Evolutionary conservation across 2,888 invertebrate genomes (phyloP).

Genomic region (Chaitophorus viminalis): DNA sequence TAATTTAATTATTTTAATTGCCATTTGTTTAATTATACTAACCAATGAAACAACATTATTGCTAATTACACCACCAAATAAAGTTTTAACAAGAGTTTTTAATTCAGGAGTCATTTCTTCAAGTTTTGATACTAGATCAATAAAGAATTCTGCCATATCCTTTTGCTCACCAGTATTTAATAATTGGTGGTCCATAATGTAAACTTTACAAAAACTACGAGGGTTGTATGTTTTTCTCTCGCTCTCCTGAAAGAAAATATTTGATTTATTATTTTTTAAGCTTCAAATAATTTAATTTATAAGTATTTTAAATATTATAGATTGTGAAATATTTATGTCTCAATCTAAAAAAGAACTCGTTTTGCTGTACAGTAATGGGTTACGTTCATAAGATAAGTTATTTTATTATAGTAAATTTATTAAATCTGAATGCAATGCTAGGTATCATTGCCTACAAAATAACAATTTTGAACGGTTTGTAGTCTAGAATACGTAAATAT

Average conservation of each 20-base stretch:
- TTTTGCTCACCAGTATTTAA: conserved; percentile 96
- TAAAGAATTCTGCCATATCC: conserved; percentile 98
- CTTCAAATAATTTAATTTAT: too few relatives aligned
- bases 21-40: conserved; percentile 68
- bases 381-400: too few relatives aligned
- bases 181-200: conserved; percentile 97
- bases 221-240: conserved; percentile 96
- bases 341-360: too few relatives aligned
- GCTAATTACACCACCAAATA: conserved; percentile 93
- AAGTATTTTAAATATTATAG: too few relatives aligned
- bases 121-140: conserved; percentile 92
- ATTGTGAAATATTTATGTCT: too few relatives aligned
- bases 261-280: too few relatives aligned
- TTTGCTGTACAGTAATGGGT: too few relatives aligned
- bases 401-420: too few relatives aligned
- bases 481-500: too few relatives aligned
- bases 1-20: neutral
- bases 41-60: conserved; percentile 94
- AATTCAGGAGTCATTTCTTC: conserved; percentile 95
- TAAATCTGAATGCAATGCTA: too few relatives aligned
- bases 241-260: conserved; percentile 75
- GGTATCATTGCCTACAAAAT: too few relatives aligned
- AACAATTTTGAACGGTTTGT: too few relatives aligned
- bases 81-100: conserved; percentile 86
- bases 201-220: conserved; percentile 90